These are phyloP conservation scores for Polyergus mexicanus DNA, from an alignment of 1,140 invertebrate genomes.

Conservation along the genomic window DNA sequence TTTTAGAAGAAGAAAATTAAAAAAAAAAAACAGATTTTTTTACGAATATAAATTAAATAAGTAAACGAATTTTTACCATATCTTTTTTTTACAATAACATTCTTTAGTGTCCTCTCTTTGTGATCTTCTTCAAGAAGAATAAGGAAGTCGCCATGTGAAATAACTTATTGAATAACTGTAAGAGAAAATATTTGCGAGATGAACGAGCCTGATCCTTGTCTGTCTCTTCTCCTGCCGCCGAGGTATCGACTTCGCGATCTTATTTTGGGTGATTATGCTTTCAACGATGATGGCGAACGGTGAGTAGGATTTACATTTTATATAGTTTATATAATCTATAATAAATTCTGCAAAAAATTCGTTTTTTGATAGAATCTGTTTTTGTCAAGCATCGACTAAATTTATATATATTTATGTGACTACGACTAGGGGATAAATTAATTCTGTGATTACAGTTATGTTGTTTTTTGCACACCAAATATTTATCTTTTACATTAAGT, in stretches of 20 bases:
- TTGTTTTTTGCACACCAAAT: no score
- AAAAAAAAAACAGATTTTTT: not conserved
- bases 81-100: slow-evolving; percentile 37
- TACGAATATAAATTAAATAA: slow-evolving; percentile 23
- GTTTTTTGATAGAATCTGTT: not conserved
- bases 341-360: not conserved
- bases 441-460: no score
- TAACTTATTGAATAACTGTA: slow-evolving; percentile 5
- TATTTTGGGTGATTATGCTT: slow-evolving; percentile 92
- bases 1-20: not conserved
- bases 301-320: slow-evolving; percentile 80
- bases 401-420: no score
- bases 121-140: slow-evolving; percentile 43
- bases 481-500: no score
- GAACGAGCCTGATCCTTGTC: slow-evolving; percentile 85
- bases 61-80: not conserved
- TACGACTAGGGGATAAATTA: no score
- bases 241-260: slow-evolving; percentile 92
- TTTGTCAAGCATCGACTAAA: not conserved
- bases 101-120: slow-evolving; percentile 52
- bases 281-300: slow-evolving; percentile 93
- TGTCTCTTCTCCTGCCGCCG: slow-evolving; percentile 85
- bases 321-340: not conserved
- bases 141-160: slow-evolving; percentile 60
- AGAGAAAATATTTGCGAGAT: slow-evolving; percentile 71